Conservation (phyloP, 2,797 vertebrate genomes). For the Etheostoma perlongum region DNA sequence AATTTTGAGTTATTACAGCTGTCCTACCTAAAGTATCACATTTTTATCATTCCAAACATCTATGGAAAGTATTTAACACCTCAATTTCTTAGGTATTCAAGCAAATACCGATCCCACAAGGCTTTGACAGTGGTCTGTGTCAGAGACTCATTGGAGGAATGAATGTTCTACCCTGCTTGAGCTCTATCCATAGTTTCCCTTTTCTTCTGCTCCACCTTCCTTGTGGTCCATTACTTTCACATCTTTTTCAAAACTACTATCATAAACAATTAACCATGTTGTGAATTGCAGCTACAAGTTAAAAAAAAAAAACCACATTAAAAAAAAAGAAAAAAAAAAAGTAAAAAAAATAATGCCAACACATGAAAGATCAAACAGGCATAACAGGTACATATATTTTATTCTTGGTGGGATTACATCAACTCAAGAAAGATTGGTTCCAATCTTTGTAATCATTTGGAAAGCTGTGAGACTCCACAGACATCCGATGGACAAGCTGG, state of each 20-base stretch:
- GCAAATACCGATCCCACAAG: too few relatives aligned
- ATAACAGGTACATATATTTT: not conserved
- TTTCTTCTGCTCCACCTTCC: not conserved
- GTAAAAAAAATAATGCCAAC: not conserved
- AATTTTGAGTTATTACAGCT: not conserved
- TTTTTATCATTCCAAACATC: too few relatives aligned
- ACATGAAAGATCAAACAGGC: not conserved
- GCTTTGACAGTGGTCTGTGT: too few relatives aligned
- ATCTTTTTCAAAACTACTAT: not conserved
- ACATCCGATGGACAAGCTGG: not conserved
- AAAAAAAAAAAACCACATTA: too few relatives aligned
- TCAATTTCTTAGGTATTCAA: too few relatives aligned
- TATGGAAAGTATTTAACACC: too few relatives aligned
- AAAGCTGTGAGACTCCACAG: not conserved
- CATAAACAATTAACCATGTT: not conserved
- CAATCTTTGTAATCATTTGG: not conserved
- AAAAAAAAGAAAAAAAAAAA: too few relatives aligned
- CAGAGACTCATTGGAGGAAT: too few relatives aligned
- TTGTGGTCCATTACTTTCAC: not conserved
- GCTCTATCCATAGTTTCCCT: too few relatives aligned
- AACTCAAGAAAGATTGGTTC: not conserved
- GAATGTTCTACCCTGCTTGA: too few relatives aligned
- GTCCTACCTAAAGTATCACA: too few relatives aligned
- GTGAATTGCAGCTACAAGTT: not conserved
- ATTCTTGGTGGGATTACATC: conserved; percentile 10